Conservation (phyloP, 2,113 vertebrate genomes). For the Bubalus kerabau region DNA sequence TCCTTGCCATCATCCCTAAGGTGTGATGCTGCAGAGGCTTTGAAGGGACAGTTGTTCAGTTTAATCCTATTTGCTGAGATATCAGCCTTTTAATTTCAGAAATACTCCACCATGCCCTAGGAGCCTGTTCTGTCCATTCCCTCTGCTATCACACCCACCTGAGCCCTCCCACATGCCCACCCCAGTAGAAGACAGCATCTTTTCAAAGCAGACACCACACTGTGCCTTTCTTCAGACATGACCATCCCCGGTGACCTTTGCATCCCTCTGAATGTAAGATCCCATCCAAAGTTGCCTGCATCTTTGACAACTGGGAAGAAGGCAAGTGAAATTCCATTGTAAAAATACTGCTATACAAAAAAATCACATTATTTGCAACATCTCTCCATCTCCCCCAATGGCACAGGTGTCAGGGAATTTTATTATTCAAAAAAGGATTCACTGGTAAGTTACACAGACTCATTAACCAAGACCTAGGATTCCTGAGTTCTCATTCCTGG, state of each 20-base stretch:
- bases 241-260: neutral
- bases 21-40: neutral
- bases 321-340: neutral
- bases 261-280: neutral
- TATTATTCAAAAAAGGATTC: neutral
- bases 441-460: neutral
- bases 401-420: neutral
- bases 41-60: constrained; percentile 30
- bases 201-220: neutral
- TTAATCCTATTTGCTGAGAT: constrained; percentile 73
- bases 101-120: rapidly evolving
- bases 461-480: neutral
- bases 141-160: neutral
- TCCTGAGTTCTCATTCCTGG: neutral
- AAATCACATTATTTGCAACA: neutral
- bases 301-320: neutral
- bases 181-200: neutral
- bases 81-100: constrained; percentile 63
- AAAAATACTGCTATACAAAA: neutral
- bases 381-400: neutral
- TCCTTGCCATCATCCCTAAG: neutral
- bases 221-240: neutral
- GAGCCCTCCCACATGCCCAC: neutral
- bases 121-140: neutral
- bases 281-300: too few species aligned